Base-by-base conservation (phyloP, 2,888 invertebrate genomes). In the Drosophila nigricruria region DNA sequence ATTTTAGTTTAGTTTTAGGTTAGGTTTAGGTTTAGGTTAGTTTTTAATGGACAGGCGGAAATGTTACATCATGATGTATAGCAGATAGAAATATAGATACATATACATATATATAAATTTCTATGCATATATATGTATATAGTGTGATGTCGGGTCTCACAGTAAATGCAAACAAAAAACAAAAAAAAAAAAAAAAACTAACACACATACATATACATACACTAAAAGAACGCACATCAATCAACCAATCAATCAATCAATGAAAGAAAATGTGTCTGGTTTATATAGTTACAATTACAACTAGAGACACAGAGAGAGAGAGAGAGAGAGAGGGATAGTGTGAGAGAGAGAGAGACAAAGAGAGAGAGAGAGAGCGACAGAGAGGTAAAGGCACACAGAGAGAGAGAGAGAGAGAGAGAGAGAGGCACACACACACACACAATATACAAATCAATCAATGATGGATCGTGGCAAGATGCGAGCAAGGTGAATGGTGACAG, bases 391-490 rank as follows among this genome's bases (percentile, higher is more conserved):
- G 9, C 25, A 25, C 25, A 25, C 25, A 69, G 20, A 71, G 50
- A 65, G 25, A 79, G 47, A 77, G 42, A 75, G 57, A 69, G 38
- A 65, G 30, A 45, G 18, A 72, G 12, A 59, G 14, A 43, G 10
- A 67, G 1, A 3, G 8, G 5, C 36, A 53, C 36, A 63, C 63
- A 32, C 73, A 60, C 74, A 69, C 38, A 64, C 61, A 62, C 72
- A 76, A 66, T 76, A 76, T 71, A 68, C 50, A 80, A 78, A 78
- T 78, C 80, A 77, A 77, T 79, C 78, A 75, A 73, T 75, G 65
- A 65, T 58, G 52, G 53, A 45, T 52, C 38, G 70, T 78, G 75
- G 43, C 72, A 67, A 57, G 49, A 64, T 64, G 77, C 69, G 60
- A 79, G 75, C 64, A 30, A 32, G 42, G 70, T 74, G 47, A 65